Percentiles rank a stretch among this genome's conserved stretches.
Conservation (phyloP, 2,113 vertebrate genomes). For the Panthera tigris region DNA sequence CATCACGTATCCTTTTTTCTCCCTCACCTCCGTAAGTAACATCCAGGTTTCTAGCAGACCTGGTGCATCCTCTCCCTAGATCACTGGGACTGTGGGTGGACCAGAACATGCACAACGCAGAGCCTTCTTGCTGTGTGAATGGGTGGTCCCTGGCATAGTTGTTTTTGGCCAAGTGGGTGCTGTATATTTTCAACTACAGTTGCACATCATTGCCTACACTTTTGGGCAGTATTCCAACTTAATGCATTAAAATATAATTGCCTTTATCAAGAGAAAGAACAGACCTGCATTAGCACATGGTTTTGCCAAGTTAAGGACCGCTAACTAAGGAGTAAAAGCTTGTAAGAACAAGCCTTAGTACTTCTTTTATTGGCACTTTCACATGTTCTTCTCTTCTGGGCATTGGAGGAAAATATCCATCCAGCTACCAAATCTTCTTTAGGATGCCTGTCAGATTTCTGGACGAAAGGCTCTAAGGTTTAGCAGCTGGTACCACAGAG, state of each 20-base stretch:
- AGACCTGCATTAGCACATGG: constrained; percentile 68
- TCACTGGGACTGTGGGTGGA: not conserved
- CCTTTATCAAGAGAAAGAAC: constrained; percentile 71
- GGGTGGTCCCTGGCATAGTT: constrained; percentile 36
- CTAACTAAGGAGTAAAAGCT: constrained; percentile 79
- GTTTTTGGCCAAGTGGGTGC: constrained; percentile 50
- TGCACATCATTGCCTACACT: constrained; percentile 52
- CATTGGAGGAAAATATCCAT: constrained; percentile 68
- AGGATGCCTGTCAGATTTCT: constrained; percentile 22
- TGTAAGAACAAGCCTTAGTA: constrained; percentile 64
- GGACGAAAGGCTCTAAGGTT: constrained; percentile 53
- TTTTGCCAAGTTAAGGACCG: constrained; percentile 68
- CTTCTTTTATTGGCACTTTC: constrained; percentile 78
- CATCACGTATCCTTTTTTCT: not conserved
- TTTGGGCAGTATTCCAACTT: constrained; percentile 62
- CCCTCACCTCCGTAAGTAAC: not conserved
- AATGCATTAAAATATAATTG: constrained; percentile 73
- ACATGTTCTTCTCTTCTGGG: constrained; percentile 75
- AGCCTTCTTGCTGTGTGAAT: not conserved
- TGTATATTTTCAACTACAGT: constrained; percentile 62
- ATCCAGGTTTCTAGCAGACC: not conserved
- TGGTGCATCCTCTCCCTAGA: not conserved
- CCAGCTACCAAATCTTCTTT: constrained; percentile 53
- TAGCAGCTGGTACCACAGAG: not conserved
- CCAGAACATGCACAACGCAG: not conserved